Evolutionary conservation across 2,888 invertebrate species (phyloP).

Genomic region (Troides oblongomaculatus): DNA sequence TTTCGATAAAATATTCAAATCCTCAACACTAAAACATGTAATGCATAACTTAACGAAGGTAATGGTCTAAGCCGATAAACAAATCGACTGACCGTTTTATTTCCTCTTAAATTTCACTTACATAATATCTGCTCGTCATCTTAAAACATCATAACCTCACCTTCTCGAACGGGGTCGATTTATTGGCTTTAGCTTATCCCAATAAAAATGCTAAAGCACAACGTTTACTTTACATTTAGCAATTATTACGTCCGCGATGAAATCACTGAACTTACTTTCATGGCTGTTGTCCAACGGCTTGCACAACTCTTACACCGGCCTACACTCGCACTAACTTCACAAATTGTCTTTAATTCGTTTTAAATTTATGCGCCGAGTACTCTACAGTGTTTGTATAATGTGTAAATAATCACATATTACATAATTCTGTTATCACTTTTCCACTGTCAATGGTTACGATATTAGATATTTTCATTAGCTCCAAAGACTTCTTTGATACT

Average conservation of each 20-base stretch:
- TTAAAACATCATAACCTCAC: neutral
- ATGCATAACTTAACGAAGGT: too few species aligned
- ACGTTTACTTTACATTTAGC: neutral
- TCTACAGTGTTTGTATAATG: neutral
- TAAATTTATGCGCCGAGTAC: neutral
- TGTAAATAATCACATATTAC: conserved; percentile 17
- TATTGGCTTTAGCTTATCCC: neutral
- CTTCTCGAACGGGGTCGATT: neutral
- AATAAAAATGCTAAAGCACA: neutral
- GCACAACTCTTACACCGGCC: conserved; percentile 5
- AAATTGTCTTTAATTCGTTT: conserved; percentile 1
- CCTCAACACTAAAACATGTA: too few species aligned
- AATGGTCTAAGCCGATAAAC: too few species aligned
- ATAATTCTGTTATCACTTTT: conserved; percentile 10
- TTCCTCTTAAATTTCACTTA: neutral
- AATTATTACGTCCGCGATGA: neutral
- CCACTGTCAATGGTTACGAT: conserved; percentile 7
- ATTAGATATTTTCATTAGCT: neutral
- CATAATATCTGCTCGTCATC: neutral
- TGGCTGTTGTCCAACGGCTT: conserved; percentile 19
- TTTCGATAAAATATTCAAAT: too few species aligned
- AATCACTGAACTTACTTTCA: conserved; percentile 24
- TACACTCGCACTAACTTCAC: conserved; percentile 15
- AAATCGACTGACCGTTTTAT: too few species aligned
- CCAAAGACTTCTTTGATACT: neutral